These are phyloP conservation scores for Nineta flava DNA, from an alignment of 2,888 invertebrate genomes.

Conservation along the genomic window DNA sequence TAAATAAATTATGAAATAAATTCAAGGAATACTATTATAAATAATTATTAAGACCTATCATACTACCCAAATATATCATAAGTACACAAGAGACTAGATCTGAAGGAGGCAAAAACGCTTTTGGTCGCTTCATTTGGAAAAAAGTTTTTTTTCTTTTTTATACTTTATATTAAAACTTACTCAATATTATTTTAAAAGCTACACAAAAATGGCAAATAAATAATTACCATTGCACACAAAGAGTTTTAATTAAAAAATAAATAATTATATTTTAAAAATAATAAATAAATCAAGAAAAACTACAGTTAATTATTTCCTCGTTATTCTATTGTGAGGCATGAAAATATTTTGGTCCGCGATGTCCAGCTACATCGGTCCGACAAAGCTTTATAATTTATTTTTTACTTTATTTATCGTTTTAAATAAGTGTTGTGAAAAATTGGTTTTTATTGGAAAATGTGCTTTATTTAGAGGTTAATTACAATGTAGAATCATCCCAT, in stretches of 20 bases:
- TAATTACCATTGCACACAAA: background rate
- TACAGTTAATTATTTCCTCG: constrained; percentile 1
- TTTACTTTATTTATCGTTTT: background rate
- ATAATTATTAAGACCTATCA: background rate
- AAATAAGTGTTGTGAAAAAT: constrained; percentile 1
- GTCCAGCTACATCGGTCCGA: constrained; percentile 24
- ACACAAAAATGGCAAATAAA: too few relatives aligned
- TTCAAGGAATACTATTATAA: background rate
- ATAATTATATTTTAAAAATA: background rate
- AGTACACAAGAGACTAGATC: background rate
- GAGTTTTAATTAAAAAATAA: background rate
- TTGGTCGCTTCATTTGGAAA: background rate
- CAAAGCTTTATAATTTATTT: constrained; percentile 17
- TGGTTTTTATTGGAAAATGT: background rate
- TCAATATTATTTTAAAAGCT: too few relatives aligned
- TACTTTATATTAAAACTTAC: too few relatives aligned
- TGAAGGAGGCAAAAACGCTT: background rate
- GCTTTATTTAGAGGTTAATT: background rate
- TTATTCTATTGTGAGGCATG: constrained; percentile 3
- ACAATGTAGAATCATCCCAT: background rate
- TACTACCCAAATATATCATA: background rate
- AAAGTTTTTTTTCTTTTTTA: too few relatives aligned
- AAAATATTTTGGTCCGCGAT: constrained; percentile 23
- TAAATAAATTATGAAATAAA: background rate
- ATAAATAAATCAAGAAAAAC: background rate